These are phyloP conservation scores for Strigops habroptila DNA, from an alignment of 2,113 vertebrate genomes.

Conservation along the genomic window DNA sequence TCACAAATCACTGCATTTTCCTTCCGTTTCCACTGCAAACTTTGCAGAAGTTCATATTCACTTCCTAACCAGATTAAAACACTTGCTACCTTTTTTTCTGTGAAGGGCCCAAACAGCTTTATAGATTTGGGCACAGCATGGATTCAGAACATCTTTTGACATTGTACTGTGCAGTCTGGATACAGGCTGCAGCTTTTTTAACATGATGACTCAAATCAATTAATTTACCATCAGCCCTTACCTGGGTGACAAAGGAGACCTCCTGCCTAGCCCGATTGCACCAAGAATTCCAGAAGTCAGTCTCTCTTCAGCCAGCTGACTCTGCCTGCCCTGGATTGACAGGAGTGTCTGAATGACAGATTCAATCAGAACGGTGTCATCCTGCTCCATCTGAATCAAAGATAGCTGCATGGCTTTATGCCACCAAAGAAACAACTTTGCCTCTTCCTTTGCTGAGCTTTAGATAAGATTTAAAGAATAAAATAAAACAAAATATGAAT, in stretches of 20 bases:
- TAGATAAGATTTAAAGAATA: background rate
- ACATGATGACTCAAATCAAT: accelerated
- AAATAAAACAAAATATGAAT: background rate
- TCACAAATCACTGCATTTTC: background rate
- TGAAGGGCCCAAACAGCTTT: background rate
- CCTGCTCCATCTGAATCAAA: slow-evolving; percentile 84
- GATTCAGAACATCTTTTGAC: background rate
- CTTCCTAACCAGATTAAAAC: background rate
- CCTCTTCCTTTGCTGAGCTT: slow-evolving; percentile 86
- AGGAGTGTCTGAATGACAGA: slow-evolving; percentile 74
- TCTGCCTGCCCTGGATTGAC: slow-evolving; percentile 80
- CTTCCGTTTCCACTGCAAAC: background rate
- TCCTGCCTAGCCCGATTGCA: slow-evolving; percentile 90
- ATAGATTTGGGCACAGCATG: background rate
- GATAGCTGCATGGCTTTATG: slow-evolving; percentile 87
- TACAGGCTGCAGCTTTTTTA: background rate
- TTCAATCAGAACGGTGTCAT: slow-evolving; percentile 64
- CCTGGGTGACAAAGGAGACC: slow-evolving; percentile 91
- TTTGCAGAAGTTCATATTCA: background rate
- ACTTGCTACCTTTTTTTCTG: background rate
- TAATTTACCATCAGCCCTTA: slow-evolving; percentile 20
- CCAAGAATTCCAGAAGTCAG: slow-evolving; percentile 89
- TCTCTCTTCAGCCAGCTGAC: slow-evolving; percentile 88
- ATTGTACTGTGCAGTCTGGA: background rate
- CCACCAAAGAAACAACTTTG: slow-evolving; percentile 98